Evolutionary conservation across 92 coral and sea anemone genomes (phyloP), one percentile per base, ranked within the genome.

Genomic region (Palythoa grandis): DNA sequence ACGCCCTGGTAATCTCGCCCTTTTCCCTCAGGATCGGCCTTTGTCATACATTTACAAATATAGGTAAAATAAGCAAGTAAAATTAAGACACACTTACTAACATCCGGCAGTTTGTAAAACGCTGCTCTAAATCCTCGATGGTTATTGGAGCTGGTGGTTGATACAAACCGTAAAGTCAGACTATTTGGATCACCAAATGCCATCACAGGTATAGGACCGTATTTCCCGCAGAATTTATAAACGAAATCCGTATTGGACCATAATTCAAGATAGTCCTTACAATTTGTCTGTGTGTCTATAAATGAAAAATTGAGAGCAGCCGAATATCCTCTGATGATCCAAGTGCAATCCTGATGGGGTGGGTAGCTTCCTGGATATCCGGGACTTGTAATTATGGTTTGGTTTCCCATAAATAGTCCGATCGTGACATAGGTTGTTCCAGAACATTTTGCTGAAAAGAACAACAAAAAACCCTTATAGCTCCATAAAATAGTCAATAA

Each of bases 321-420:
- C n/a, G 16, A 0, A 23, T 40, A 15, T 3, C 75, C 47, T 5
- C 5, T 35, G 6, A 70, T 35, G 7, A 10, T 25, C 75, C 75
- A 70, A 25, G 75, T 37, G 50, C 75, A 70, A 11, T 70, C 75
- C 75, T 13, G 50, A 70, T 70, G 11, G 47, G 75, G 2, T 15
- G 75, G 75, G 38, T 70, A 70, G 50, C 50, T 70, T 13, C 75
- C 48, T 0, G 75, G 75, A 70, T 70, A 70, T 37, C 75, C 75
- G n/a, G 75, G 75, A 38, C 75, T 70, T 70, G 75, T 35, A 14
- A 70, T 7, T 5, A 10, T 38, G 10, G 52, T 29, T 70, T 25
- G 2, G 43, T 25, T 70, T 38, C 11, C 19, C 19, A 10, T 70
- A 12, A 20, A 5, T 11, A n/a, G n/a, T n/a, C n/a, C n/a, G n/a